These are phyloP conservation scores for Atethmia centrago DNA, from an alignment of 2,888 invertebrate species.

Conservation along the genomic window DNA sequence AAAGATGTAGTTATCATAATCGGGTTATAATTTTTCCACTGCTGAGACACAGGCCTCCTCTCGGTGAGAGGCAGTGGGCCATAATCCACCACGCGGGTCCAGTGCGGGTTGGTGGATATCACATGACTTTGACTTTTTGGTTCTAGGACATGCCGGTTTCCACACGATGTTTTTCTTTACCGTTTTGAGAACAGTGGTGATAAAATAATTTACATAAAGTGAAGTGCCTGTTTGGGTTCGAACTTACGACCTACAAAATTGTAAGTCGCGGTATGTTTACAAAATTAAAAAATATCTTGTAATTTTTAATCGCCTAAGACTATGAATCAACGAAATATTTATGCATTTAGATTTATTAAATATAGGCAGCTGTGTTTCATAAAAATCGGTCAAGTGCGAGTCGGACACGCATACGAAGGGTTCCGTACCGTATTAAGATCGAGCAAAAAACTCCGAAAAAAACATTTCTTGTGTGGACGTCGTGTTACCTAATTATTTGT, in stretches of 20 bases:
- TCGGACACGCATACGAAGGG: no score
- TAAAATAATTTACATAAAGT: neutral
- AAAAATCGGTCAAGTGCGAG: neutral
- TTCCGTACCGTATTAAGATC: no score
- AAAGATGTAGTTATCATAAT: no score
- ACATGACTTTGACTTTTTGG: neutral
- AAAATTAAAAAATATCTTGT: neutral
- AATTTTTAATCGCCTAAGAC: neutral
- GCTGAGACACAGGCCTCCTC: neutral
- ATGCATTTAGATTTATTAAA: slow-evolving; percentile 23
- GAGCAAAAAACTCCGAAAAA: no score
- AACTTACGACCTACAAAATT: no score
- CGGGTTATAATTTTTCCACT: neutral
- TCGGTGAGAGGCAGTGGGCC: neutral
- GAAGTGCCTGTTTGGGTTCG: neutral
- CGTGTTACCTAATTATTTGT: no score
- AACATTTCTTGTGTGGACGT: no score
- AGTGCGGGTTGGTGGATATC: neutral
- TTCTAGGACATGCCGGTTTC: neutral
- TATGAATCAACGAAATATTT: neutral
- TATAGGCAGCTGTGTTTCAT: neutral
- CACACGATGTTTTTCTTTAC: neutral
- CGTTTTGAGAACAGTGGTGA: neutral
- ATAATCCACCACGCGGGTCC: neutral
- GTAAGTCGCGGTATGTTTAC: neutral